Evolutionary conservation across 2,888 invertebrate species (phyloP), one percentile per base, ranked within the genome.

Genomic region (Limnephilus auricula): DNA sequence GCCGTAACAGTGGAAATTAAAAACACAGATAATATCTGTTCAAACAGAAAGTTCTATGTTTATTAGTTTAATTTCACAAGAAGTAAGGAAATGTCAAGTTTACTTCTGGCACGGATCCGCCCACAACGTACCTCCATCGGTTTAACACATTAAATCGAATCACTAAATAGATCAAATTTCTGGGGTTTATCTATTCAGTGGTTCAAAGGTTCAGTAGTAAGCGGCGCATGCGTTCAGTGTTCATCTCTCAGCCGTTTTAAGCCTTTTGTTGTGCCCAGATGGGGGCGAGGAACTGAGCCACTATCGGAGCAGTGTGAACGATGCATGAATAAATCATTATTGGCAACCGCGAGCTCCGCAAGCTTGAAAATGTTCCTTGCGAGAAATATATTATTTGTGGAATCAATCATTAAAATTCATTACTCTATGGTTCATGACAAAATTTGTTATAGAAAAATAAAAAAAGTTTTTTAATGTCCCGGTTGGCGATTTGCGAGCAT

Each of bases 261-360:
- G 40, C 40, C 84, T n/a, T 40, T 84, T 84, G 84, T 84, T 82
- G 82, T 82, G 34, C 82, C 4, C 82, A 34, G 82, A 32, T 45
- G n/a, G 84, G n/a, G 37, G 84, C 37, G 40, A 12, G 5, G 37
- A 37, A 37, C 40, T 18, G 40, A 37, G 40, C 84, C 37, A 30
- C 30, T 79, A 31, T 79, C 15, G 79, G 78, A 32, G 30, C 13
- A 79, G 79, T 31, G 31, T 31, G 79, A 31, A 79, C 30, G 30
- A 79, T 79, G 85, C 89, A 91, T 91, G 90, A 91, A 91, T 91
- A 91, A 91, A 91, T 91, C 90, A 91, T 90, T 79, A 91, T 91
- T 90, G 86, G 87, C 88, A 91, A 90, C 80, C 87, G 87, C 79
- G 80, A 91, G 80, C 90, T 37, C 10, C 85, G 37, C 84, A 25